phyloP scores from a whole-genome alignment of 2,113 vertebrate species.

The Myanophis thanlyinensis region DNA sequence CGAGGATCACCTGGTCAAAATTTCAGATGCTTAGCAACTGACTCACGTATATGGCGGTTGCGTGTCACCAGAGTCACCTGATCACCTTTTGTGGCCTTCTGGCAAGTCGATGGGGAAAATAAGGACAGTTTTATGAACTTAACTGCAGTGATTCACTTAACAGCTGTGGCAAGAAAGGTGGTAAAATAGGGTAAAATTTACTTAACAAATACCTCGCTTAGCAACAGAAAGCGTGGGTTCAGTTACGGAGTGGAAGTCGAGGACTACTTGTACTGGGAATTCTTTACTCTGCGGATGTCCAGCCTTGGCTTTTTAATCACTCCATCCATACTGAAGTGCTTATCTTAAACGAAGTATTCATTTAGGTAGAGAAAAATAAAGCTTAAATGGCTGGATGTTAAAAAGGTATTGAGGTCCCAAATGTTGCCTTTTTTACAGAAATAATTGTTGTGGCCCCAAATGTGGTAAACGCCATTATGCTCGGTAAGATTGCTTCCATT shows the following conservation, averaged over 20 bases:
- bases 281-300: background rate
- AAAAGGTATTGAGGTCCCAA: constrained; percentile 28
- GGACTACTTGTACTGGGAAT: background rate
- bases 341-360: background rate
- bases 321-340: background rate
- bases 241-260: background rate
- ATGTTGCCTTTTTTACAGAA: constrained; percentile 64
- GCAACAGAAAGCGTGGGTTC: background rate
- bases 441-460: constrained; percentile 70
- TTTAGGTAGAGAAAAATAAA: background rate
- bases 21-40: no score
- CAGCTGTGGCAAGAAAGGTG: background rate
- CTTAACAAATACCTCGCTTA: background rate
- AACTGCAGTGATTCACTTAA: background rate
- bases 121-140: background rate
- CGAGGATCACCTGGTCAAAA: no score
- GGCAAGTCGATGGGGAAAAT: background rate
- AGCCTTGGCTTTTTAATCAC: background rate
- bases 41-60: background rate
- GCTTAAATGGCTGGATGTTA: background rate
- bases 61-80: background rate
- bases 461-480: constrained; percentile 60
- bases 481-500: constrained; percentile 47
- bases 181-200: background rate
- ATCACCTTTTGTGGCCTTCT: background rate